Conservation (phyloP, 2,888 invertebrate genomes). For the Torymus aiolomorphi region DNA sequence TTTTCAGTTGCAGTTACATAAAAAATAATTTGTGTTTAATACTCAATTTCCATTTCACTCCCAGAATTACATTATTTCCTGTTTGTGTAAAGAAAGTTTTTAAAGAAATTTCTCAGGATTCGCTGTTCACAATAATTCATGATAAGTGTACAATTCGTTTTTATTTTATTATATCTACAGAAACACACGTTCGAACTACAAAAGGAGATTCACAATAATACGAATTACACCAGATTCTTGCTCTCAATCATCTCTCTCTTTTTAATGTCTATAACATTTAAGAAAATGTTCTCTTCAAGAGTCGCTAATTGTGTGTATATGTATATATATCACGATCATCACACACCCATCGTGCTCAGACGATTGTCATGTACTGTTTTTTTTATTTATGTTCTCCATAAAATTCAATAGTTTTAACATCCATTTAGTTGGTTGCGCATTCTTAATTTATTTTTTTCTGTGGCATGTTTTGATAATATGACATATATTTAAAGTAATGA, state of each 20-base stretch:
- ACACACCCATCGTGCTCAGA: conserved; percentile 45
- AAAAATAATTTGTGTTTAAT: too few species aligned
- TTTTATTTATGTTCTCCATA: conserved; percentile 1
- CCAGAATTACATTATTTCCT: too few species aligned
- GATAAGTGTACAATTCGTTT: conserved; percentile 15
- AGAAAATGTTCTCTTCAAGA: conserved; percentile 40
- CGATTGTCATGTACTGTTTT: conserved; percentile 53
- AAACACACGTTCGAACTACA: conserved; percentile 45
- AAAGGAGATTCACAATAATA: conserved; percentile 43
- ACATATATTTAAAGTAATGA: conserved; percentile 20
- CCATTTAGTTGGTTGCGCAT: conserved; percentile 9
- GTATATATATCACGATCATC: conserved; percentile 48
- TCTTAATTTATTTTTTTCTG: neutral
- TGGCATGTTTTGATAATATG: neutral
- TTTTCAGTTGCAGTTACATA: too few species aligned
- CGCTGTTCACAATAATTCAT: too few species aligned
- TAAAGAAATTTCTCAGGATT: too few species aligned
- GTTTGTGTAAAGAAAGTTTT: too few species aligned
- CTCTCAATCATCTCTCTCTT: neutral
- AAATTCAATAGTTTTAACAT: conserved; percentile 7
- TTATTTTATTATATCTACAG: conserved; percentile 33
- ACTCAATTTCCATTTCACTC: too few species aligned
- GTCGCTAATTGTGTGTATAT: conserved; percentile 15
- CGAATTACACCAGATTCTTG: conserved; percentile 10
- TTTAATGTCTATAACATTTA: conserved; percentile 38